Evolutionary conservation across 2,888 invertebrate species (phyloP), one percentile per base, ranked within the genome.

Genomic region (Agriopis marginaria): DNA sequence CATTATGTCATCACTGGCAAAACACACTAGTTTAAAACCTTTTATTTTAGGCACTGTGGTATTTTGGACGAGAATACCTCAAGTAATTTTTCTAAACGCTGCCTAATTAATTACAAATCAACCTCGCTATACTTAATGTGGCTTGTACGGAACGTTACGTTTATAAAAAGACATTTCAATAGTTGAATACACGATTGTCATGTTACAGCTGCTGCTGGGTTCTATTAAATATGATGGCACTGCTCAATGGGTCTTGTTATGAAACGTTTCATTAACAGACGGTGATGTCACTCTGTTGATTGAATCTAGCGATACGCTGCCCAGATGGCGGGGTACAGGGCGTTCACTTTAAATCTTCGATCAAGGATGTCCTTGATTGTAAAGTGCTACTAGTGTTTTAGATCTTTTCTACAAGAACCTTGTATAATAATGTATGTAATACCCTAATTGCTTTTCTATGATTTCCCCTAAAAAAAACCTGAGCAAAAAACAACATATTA

Each of bases 251-350:
- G 14, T 63, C 40, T 23, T 47, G 55, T 69, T 56, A 47, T 62
- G 65, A 42, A 65, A 65, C 47, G 69, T 65, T 69, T 65, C 64
- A 68, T 62, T 39, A 44, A 51, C 56, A 62, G 55, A 55, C 54
- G 42, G 45, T 70, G 69, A 70, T 70, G 70, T 70, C 70, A 70
- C 66, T 17, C 45, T 4, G 6, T 42, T 54, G 60, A 63, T 70
- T 70, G 23, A 63, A 70, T 70, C 50, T 60, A 51, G 23, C 17
- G 45, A 56, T 56, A 63, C 60, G 45, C 59, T 23, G 42, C 11
- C 39, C 68, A 68, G 68, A 68, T 68, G 64, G 55, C 40, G 4
- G 2, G 44, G 17, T 51, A 69, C 39, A 69, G 64, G 55, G n/a
- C 14, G 68, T 14, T n/a, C 3, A n/a, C 8, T 42, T 55, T 40